Evolutionary conservation across 2,888 invertebrate species (phyloP), one percentile per base, ranked within the genome.

Genomic region (Dilophus febrilis): DNA sequence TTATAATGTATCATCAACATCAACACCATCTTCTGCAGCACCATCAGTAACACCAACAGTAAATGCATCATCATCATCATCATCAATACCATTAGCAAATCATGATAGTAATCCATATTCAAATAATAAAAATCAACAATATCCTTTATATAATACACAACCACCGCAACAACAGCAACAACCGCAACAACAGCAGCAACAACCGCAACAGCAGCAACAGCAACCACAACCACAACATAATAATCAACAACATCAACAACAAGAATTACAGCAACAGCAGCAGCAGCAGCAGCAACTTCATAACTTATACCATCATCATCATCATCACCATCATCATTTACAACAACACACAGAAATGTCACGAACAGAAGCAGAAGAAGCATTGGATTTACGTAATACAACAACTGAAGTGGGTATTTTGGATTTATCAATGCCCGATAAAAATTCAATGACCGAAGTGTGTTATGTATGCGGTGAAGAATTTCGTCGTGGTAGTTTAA

Each of bases 391-490:
- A 28, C 56, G 64, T 30, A 64, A 65, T 46, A 50, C 55, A 16
- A 29, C 73, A 33, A 72, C 75, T n/a, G 84, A 82, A 51, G 77
- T 84, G 30, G 85, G 85, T 58, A 86, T 86, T 51, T 67, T 87
- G 44, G 87, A 88, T 66, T 68, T 88, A 43, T 86, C 86, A 45
- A 87, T 88, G 87, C 87, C 87, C 11, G 87, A 87, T 64, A 87
- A 87, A 67, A 87, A 87, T 66, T 82, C 86, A 12, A 75, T 81
- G 50, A 86, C 85, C 17, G 86, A 87, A 64, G 86, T 87, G 39
- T 86, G 85, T 62, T 88, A 87, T 63, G 82, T 87, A 13, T 88
- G 88, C 63, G 88, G 88, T 16, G 86, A 86, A 57, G 86, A 87
- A 61, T 83, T 80, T 61, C 74, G 78, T 49, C 73, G 84, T 42